Percentiles rank a stretch among this genome's conserved stretches.
Conservation (phyloP, 2,888 invertebrate genomes). For the Chrysotoxum bicinctum region DNA sequence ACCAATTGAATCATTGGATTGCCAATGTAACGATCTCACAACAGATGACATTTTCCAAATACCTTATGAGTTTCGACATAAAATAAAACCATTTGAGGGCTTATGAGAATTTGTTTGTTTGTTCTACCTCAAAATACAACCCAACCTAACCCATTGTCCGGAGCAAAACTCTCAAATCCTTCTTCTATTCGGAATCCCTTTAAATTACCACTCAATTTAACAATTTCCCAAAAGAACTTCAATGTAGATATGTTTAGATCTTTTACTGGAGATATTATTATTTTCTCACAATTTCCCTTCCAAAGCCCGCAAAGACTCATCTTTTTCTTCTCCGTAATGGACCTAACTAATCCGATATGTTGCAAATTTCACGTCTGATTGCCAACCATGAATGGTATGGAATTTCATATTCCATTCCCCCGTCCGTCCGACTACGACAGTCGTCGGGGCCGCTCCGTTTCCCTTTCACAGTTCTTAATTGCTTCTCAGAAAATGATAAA, state of each 20-base stretch:
- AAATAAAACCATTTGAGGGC: neutral
- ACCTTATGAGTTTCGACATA: neutral
- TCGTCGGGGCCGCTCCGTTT: constrained; percentile 5
- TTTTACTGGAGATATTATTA: neutral
- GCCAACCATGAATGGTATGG: constrained; percentile 67
- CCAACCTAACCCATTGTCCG: constrained; percentile 1
- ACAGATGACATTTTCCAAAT: neutral
- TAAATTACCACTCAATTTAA: constrained; percentile 58
- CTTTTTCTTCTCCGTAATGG: constrained; percentile 53
- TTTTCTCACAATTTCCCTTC: constrained; percentile 60
- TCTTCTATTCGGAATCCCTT: constrained; percentile 42
- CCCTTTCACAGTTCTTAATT: constrained; percentile 69
- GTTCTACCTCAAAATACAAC: neutral
- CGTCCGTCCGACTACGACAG: constrained; percentile 18
- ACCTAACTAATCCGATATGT: constrained; percentile 72
- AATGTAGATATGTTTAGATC: neutral
- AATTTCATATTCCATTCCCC: constrained; percentile 64
- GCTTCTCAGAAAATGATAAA: constrained; percentile 72
- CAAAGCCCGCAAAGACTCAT: constrained; percentile 48
- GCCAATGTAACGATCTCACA: neutral
- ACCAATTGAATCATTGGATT: neutral
- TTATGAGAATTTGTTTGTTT: neutral
- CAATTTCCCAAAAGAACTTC: constrained; percentile 27
- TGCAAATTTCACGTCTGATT: constrained; percentile 73
- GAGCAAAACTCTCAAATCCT: constrained; percentile 52